Percentiles rank a stretch among this genome's conserved stretches.
Evolutionary conservation across 2,113 vertebrate species (phyloP).

Genomic region (Myxocyprinus asiaticus): DNA sequence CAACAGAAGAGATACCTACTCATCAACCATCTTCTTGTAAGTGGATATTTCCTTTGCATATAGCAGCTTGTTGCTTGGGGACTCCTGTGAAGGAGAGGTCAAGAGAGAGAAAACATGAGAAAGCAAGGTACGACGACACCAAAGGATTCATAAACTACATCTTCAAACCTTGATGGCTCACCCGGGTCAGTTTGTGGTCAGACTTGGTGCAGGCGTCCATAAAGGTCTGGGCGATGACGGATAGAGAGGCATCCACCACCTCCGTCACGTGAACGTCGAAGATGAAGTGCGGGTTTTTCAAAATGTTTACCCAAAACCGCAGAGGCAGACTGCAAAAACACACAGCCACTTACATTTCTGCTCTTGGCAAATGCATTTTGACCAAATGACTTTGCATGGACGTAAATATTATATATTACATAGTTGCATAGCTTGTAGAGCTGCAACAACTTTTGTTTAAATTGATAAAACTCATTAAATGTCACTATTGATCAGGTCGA

Average conservation of each 20-base stretch:
- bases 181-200: constrained; percentile 96
- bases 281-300: constrained; percentile 96
- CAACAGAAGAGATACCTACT: constrained; percentile 79
- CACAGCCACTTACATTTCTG: neutral
- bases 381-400: too few species aligned
- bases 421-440: too few species aligned
- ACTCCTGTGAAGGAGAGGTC: constrained; percentile 77
- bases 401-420: too few species aligned
- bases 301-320: constrained; percentile 95
- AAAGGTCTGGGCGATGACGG: constrained; percentile 96
- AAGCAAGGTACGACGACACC: neutral
- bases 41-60: constrained; percentile 97
- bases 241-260: constrained; percentile 94
- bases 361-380: too few species aligned
- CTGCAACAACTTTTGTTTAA: too few species aligned
- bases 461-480: too few species aligned
- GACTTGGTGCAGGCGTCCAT: constrained; percentile 98
- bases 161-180: constrained; percentile 58
- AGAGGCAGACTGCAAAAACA: constrained; percentile 81
- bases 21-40: constrained; percentile 99
- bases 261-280: constrained; percentile 93
- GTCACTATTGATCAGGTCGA: too few species aligned
- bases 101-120: neutral
- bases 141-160: neutral
- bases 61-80: constrained; percentile 96